Conservation (phyloP, 2,113 vertebrate genomes). For the Mustela lutreola region DNA sequence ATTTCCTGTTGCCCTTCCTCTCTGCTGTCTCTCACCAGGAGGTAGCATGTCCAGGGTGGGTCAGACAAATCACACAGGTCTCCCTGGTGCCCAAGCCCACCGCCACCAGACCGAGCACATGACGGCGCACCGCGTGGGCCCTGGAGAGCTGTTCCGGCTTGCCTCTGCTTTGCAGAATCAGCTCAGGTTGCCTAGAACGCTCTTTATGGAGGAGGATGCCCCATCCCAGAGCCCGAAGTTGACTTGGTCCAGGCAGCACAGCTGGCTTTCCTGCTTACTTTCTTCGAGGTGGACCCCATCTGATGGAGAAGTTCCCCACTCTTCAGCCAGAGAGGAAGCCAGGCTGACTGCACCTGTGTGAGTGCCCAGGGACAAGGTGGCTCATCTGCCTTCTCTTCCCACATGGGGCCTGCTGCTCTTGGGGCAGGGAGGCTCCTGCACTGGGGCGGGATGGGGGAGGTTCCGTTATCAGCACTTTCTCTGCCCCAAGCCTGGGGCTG, state of each 20-base stretch:
- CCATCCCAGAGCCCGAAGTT: neutral
- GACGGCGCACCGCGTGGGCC: fast-evolving
- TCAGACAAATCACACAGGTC: neutral
- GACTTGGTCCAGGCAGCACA: neutral
- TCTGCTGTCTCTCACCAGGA: neutral
- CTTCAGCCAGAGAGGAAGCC: neutral
- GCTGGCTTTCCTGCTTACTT: too few relatives aligned
- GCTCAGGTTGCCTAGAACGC: neutral
- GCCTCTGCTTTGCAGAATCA: neutral
- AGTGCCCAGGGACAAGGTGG: neutral
- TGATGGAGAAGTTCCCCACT: neutral
- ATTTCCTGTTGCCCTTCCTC: neutral
- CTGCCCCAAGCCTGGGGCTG: neutral
- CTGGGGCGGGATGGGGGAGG: neutral
- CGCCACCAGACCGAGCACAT: fast-evolving
- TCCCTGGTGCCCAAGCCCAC: neutral
- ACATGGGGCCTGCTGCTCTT: neutral
- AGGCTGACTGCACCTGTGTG: too few relatives aligned
- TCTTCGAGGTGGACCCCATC: fast-evolving
- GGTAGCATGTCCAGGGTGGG: neutral
- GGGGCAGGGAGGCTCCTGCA: neutral
- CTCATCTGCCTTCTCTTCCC: neutral
- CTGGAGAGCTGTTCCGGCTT: too few relatives aligned
- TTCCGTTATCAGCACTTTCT: neutral
- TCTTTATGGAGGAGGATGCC: neutral